These are phyloP conservation scores for Microctonus hyperodae DNA, from an alignment of 2,888 invertebrate genomes.

Conservation along the genomic window DNA sequence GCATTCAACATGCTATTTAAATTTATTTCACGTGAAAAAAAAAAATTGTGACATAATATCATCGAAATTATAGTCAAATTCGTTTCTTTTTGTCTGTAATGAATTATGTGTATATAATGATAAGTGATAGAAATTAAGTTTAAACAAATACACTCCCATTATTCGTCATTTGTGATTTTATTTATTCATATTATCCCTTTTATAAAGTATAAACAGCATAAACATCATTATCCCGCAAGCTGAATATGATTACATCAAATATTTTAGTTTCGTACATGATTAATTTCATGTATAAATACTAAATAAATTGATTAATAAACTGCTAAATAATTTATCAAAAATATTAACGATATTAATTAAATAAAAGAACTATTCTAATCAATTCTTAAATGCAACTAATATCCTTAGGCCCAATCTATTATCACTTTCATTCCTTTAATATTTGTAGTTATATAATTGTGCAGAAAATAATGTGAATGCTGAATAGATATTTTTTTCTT, in stretches of 20 bases:
- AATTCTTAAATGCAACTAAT: not conserved
- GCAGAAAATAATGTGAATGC: not conserved
- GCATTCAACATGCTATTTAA: not conserved
- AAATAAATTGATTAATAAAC: not conserved
- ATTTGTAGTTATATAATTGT: conserved; percentile 5
- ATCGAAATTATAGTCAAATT: conserved; percentile 22
- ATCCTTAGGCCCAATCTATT: not conserved
- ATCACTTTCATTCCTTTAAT: not conserved
- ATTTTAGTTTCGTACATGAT: not conserved
- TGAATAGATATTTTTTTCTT: not conserved
- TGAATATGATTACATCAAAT: not conserved
- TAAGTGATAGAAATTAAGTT: conserved; percentile 55
- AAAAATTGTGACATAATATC: not conserved
- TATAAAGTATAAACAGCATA: not conserved
- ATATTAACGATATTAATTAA: not conserved
- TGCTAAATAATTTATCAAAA: not conserved
- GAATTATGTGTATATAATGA: conserved; percentile 60
- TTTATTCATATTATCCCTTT: conserved; percentile 4
- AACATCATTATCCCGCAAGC: not conserved
- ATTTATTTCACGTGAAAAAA: not conserved
- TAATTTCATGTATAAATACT: not conserved
- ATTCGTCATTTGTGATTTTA: conserved; percentile 43
- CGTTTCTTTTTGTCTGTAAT: conserved; percentile 49
- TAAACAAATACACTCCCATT: conserved; percentile 58
- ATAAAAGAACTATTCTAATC: not conserved